Percentiles rank a stretch among this genome's conserved stretches.
These are phyloP conservation scores for Epinephelus lanceolatus DNA, from an alignment of 2,113 vertebrate genomes.

Conservation along the genomic window DNA sequence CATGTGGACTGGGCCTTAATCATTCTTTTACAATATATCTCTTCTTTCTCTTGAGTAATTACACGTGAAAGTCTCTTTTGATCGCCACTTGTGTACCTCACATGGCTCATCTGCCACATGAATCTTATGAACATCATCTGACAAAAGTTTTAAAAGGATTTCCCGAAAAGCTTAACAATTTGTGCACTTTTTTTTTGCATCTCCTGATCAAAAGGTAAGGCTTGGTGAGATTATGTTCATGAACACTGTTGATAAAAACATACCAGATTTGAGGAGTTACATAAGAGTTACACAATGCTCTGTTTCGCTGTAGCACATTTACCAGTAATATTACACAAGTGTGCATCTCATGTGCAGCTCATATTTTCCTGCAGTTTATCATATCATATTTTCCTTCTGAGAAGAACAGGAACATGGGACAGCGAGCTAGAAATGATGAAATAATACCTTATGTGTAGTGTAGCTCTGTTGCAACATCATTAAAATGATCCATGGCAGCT, in stretches of 20 bases:
- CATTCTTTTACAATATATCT: not conserved
- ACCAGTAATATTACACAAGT: not conserved
- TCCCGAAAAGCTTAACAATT: not conserved
- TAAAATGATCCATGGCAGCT: slow-evolving; percentile 25
- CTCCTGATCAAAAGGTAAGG: not conserved
- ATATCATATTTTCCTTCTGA: slow-evolving; percentile 15
- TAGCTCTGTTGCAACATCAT: slow-evolving; percentile 31
- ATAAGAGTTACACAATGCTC: not conserved
- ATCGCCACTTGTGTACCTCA: not conserved
- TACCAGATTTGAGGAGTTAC: not conserved
- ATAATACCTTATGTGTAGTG: not conserved
- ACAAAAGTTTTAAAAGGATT: not conserved
- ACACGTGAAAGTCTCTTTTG: not conserved
- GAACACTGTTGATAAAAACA: not conserved
- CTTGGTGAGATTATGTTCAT: not conserved
- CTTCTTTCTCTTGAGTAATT: not conserved
- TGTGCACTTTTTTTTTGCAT: not conserved
- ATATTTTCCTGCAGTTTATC: slow-evolving; percentile 2
- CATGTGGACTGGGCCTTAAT: not conserved
- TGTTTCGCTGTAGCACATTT: not conserved
- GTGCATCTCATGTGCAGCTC: not conserved
- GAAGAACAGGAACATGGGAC: not conserved
- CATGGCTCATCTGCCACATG: not conserved
- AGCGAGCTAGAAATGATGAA: not conserved
- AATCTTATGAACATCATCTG: not conserved